Conservation (phyloP, 2,888 invertebrate genomes). For the Synergus laeviventris region DNA sequence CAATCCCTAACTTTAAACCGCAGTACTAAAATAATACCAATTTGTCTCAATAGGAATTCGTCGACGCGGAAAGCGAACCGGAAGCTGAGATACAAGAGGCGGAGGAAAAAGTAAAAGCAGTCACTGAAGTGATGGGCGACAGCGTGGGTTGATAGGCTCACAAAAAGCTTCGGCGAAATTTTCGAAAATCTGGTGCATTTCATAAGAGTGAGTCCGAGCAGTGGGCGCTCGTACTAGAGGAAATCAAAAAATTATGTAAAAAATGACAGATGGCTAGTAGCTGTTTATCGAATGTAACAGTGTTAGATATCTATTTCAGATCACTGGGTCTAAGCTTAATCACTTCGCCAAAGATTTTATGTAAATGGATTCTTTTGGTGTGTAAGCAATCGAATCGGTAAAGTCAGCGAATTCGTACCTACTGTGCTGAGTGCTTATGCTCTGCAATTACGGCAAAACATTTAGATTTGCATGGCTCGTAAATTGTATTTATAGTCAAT, state of each 20-base stretch:
- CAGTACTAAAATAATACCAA: too few relatives aligned
- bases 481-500: conserved; percentile 39
- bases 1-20: not conserved
- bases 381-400: conserved; percentile 40
- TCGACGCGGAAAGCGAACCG: conserved; percentile 71
- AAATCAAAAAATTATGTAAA: conserved; percentile 66
- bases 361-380: conserved; percentile 62
- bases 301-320: conserved; percentile 62
- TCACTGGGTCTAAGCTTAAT: conserved; percentile 63
- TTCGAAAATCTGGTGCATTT: conserved; percentile 65
- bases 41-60: conserved; percentile 69
- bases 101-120: conserved; percentile 60
- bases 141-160: conserved; percentile 69
- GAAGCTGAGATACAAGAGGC: conserved; percentile 59
- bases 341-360: conserved; percentile 70
- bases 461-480: conserved; percentile 22
- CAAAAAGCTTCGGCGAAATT: conserved; percentile 49
- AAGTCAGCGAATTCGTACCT: conserved; percentile 33
- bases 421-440: conserved; percentile 38
- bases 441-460: conserved; percentile 23
- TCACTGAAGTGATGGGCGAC: conserved; percentile 71
- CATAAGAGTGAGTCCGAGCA: conserved; percentile 55
- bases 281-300: conserved; percentile 65
- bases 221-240: conserved; percentile 61
- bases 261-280: conserved; percentile 62